Evolutionary conservation across 2,797 vertebrate genomes (phyloP), one percentile per base, ranked within the genome.

Genomic region (Falco naumanni): DNA sequence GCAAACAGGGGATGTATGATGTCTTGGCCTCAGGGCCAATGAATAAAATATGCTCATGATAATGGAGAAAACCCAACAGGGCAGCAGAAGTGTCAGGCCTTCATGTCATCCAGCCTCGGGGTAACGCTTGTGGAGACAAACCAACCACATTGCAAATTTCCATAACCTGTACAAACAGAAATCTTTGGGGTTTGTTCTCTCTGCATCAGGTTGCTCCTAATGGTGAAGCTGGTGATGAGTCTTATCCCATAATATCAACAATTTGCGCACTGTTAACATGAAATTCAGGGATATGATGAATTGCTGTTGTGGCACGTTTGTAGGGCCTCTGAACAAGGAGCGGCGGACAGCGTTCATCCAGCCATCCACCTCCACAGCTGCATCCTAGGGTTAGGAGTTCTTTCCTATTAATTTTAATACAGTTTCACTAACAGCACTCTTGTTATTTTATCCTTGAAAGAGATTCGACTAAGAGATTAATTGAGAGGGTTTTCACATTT

Each of bases 201-300:
- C 65, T 68, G 0, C 13, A 33, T 70, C 48, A 80, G 25, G 31
- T 53, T 82, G 39, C n/a, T 94, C 34, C 33, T 72, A 71, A 75
- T 29, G 6, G 34, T 47, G 21, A 87, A 57, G 43, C 22, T 72
- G 48, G 48, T 63, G 51, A 79, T 26, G 54, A 65, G 15, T 59
- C 57, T 78, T 64, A 68, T 16, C 31, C 18, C 22, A 28, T 33
- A 54, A 83, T 43, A 53, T 78, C 71, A 71, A 84, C 29, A 79
- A 48, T 72, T 41, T 56, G 24, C 59, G 25, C 8, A 13, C 25
- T 34, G 13, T 50, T 90, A 50, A 88, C 39, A 29, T 9, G 21
- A 94, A 89, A 83, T 69, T 14, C 69, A 69, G 71, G 31, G 57
- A 60, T 50, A 83, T 13, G 75, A 87, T 91, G 51, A 50, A 80